phyloP scores from a whole-genome alignment of 2,888 invertebrate genomes.

The Drosophila peninsularis region DNA sequence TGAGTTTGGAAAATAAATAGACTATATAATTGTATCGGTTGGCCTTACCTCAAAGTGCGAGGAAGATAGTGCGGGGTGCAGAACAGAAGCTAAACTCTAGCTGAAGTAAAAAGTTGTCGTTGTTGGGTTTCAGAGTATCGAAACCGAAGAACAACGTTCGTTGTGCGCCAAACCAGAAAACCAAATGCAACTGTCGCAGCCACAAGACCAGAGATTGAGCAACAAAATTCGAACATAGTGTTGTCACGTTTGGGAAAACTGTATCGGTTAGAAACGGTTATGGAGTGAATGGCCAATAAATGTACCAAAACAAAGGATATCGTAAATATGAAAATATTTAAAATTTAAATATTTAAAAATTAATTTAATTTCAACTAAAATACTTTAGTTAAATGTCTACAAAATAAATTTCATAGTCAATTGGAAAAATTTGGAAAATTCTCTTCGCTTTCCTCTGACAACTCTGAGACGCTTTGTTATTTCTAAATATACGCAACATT shows the following conservation, averaged over 20 bases:
- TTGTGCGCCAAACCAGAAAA: conserved; percentile 76
- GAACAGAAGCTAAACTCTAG: conserved; percentile 50
- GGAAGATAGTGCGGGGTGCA: conserved; percentile 38
- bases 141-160: conserved; percentile 75
- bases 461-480: conserved; percentile 45
- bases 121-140: conserved; percentile 48
- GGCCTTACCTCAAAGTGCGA: conserved; percentile 66
- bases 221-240: conserved; percentile 31
- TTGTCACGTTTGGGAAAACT: conserved; percentile 34
- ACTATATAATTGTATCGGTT: conserved; percentile 2
- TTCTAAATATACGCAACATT: conserved; percentile 55
- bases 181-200: conserved; percentile 71
- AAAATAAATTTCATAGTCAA: neutral
- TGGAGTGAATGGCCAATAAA: neutral
- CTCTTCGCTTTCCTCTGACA: conserved; percentile 19
- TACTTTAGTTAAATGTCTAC: too few species aligned
- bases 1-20: conserved; percentile 20
- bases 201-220: conserved; percentile 30
- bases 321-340: neutral
- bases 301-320: neutral
- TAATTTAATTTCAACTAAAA: neutral
- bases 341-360: neutral
- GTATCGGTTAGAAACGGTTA: conserved; percentile 30
- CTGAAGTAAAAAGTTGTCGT: conserved; percentile 60
- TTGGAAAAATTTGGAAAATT: neutral